A percentile compares a stretch with the other conserved stretches of the same genome.
phyloP scores from a whole-genome alignment of 1,140 invertebrate species.

The Bombus cullumanus region DNA sequence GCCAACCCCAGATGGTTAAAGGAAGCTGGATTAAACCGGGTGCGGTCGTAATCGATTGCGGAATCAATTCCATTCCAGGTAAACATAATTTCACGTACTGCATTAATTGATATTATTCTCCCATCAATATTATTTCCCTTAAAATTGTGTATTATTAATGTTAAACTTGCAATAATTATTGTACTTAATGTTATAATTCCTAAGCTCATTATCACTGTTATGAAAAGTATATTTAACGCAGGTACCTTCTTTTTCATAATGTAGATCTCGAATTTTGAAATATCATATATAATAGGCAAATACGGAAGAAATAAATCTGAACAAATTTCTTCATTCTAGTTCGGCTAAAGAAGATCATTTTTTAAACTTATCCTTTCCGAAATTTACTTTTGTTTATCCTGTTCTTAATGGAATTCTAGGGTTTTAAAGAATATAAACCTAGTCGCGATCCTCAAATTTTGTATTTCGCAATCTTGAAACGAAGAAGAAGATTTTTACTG shows the following conservation, averaged over 20 bases:
- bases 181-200: neutral
- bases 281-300: neutral
- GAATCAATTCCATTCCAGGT: conserved; percentile 97
- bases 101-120: neutral
- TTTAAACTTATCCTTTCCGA: too few relatives aligned
- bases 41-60: conserved; percentile 99
- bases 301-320: too few relatives aligned
- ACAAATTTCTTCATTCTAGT: too few relatives aligned
- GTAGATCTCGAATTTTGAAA: neutral
- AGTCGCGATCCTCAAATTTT: too few relatives aligned
- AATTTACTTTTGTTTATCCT: too few relatives aligned
- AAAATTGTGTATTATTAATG: neutral
- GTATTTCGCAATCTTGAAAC: too few relatives aligned
- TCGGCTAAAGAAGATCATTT: neutral
- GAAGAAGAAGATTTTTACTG: too few relatives aligned
- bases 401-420: too few relatives aligned
- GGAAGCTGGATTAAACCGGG: conserved; percentile 99
- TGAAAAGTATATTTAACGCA: neutral
- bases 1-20: conserved; percentile 95
- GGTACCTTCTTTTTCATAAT: neutral
- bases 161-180: conserved; percentile 1
- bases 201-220: neutral
- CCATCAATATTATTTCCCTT: too few relatives aligned
- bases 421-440: too few relatives aligned
- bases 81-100: conserved; percentile 57